phyloP scores from a whole-genome alignment of 2,113 vertebrate genomes.

The Phrynocephalus versicolor region DNA sequence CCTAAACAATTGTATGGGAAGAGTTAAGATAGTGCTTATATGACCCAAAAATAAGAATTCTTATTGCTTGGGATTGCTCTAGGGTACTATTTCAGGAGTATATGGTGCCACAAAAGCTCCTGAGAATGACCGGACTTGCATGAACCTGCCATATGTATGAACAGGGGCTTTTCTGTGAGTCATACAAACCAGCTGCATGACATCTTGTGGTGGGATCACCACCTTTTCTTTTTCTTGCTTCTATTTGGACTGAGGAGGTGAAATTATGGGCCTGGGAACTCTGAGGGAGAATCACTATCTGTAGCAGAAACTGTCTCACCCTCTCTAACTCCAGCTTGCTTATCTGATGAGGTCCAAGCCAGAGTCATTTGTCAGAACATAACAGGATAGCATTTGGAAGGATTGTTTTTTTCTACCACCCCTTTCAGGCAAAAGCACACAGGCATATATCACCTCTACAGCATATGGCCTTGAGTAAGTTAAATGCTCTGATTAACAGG shows the following conservation, averaged over 20 bases:
- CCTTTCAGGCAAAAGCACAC: slow-evolving; percentile 45
- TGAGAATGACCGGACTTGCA: neutral
- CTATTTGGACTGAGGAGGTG: neutral
- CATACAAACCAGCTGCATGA: neutral
- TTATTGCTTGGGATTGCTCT: neutral
- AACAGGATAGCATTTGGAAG: slow-evolving; percentile 48
- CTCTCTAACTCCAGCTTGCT: neutral
- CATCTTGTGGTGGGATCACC: neutral
- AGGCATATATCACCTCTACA: slow-evolving; percentile 57
- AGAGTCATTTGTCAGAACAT: slow-evolving; percentile 46
- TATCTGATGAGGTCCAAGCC: slow-evolving; percentile 43
- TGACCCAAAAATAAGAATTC: no score
- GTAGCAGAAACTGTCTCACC: slow-evolving; percentile 5
- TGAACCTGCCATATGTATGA: neutral
- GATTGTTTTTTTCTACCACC: slow-evolving; percentile 24
- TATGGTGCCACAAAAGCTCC: neutral
- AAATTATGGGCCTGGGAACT: slow-evolving; percentile 22
- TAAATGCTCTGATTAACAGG: slow-evolving; percentile 16
- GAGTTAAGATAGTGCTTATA: neutral
- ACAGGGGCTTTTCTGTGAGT: neutral
- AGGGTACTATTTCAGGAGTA: neutral
- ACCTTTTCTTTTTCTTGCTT: neutral
- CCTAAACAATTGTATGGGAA: neutral
- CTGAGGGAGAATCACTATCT: slow-evolving; percentile 8
- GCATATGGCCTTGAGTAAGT: slow-evolving; percentile 45